These are phyloP conservation scores for Mirounga angustirostris DNA, from an alignment of 2,113 vertebrate species.

Conservation along the genomic window DNA sequence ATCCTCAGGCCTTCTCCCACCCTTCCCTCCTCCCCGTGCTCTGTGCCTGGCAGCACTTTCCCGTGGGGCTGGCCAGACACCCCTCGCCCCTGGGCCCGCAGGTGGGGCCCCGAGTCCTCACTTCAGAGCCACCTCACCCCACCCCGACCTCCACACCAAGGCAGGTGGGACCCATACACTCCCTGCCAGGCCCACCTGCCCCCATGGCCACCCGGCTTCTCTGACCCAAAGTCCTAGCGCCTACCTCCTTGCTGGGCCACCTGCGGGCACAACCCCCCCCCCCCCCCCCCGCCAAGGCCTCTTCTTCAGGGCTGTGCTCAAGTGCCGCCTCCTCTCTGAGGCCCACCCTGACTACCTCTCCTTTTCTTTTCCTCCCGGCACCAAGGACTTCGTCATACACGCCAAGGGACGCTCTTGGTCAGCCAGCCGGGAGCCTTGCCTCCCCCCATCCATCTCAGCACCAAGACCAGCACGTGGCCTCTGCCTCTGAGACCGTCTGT, in stretches of 20 bases:
- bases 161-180: not conserved
- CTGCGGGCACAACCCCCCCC: not conserved
- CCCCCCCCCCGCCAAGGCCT: not conserved
- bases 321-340: not conserved
- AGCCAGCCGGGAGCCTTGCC: too few relatives aligned
- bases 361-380: not conserved
- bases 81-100: not conserved
- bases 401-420: not conserved
- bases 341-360: not conserved
- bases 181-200: fast-evolving
- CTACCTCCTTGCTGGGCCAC: not conserved
- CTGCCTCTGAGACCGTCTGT: not conserved
- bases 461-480: not conserved
- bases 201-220: not conserved
- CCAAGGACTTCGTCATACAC: fast-evolving
- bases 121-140: not conserved
- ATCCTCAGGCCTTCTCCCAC: not conserved
- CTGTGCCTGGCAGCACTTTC: too few relatives aligned
- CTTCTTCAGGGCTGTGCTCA: not conserved
- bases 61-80: not conserved
- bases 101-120: not conserved
- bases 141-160: too few relatives aligned
- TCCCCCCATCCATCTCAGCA: not conserved
- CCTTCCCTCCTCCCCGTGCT: not conserved
- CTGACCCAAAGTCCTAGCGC: fast-evolving